Base-by-base conservation (phyloP, 2,888 invertebrate species). In the Synanthedon andrenaeformis region DNA sequence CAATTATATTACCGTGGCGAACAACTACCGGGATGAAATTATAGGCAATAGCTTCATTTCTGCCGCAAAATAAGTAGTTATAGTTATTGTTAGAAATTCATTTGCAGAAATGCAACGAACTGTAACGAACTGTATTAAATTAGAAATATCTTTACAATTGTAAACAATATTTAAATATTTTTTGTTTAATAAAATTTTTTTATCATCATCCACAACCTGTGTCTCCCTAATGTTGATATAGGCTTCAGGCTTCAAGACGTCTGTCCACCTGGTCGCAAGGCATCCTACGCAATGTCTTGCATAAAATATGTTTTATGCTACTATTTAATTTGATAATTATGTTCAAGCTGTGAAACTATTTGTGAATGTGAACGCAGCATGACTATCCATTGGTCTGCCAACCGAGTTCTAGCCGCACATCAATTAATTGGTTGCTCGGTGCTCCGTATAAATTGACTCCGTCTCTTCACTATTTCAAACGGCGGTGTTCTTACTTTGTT, bases 401-500 rank as follows among this genome's bases (percentile, higher is more conserved):
- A 66, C 65, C 70, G 65, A 53, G 58, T 59, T 62, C 63, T 55
- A 61, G 62, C 67, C 79, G 76, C 79, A 76, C 78, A 80, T 81
- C 81, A 76, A 79, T 81, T 79, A 76, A 74, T 57, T 61, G 62
- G 63, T 68, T 67, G 66, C 66, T 68, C 69, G 67, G 64, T 62
- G 74, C 75, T 74, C 77, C 42, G 42, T 76, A 75, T 75, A 75
- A 81, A 82, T 80, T 79, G 80, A 80, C 78, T 73, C 74, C 76
- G 74, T 78, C 76, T 72, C 72, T 66, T 67, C 56, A 35, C 54
- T 51, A 57, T 58, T 57, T 62, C 57, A 57, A 59, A 58, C 57
- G 58, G 53, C 55, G 57, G 55, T 59, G 57, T 62, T 63, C 58
- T 52, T 45, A 35, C 8, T 35, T 35, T 35, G 13, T 45, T 45